Evolutionary conservation across 2,113 vertebrate species (phyloP).

Genomic region (Scomber colias): DNA sequence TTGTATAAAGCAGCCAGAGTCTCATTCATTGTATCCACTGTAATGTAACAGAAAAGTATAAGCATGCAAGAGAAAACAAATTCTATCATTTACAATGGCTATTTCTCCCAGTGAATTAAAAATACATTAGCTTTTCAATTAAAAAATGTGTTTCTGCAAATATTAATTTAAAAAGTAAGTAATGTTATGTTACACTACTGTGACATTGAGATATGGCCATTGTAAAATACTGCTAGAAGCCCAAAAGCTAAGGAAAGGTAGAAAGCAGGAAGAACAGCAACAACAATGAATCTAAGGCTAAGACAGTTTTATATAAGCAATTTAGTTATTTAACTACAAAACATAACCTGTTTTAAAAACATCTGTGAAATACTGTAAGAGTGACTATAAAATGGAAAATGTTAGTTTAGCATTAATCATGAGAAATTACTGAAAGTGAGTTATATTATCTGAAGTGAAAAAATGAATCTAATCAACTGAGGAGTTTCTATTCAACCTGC

Average conservation of each 20-base stretch:
- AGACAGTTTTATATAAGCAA: not conserved
- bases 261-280: not conserved
- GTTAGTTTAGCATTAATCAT: not conserved
- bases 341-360: not conserved
- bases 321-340: not conserved
- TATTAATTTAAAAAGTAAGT: not conserved
- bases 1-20: conserved; percentile 97
- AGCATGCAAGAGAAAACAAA: conserved; percentile 80
- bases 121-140: not conserved
- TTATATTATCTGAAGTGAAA: too few species aligned
- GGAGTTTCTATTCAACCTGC: not conserved
- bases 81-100: conserved; percentile 7
- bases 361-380: not conserved
- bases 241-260: not conserved
- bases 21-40: conserved; percentile 98
- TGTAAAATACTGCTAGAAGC: not conserved
- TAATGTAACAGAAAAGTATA: conserved; percentile 92
- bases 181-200: not conserved
- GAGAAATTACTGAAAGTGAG: not conserved
- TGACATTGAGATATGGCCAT: not conserved
- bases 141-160: not conserved
- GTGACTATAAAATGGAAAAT: too few species aligned
- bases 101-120: not conserved
- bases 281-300: not conserved
- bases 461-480: too few species aligned